Conservation (phyloP, 2,797 vertebrate genomes). For the Rhinichthys osculus region DNA sequence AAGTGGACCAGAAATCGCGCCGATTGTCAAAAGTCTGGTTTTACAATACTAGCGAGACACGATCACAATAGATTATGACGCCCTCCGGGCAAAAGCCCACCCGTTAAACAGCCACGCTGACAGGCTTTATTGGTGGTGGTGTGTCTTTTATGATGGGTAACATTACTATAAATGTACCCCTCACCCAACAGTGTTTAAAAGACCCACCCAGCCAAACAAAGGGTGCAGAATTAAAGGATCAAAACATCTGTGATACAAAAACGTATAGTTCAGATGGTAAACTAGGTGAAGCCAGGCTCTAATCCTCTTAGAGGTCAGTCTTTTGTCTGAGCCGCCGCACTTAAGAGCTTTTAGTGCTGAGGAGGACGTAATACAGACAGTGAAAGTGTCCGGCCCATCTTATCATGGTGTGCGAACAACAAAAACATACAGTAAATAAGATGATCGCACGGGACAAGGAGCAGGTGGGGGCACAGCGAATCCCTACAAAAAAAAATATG, state of each 20-base stretch:
- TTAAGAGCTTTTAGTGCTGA: constrained; percentile 43
- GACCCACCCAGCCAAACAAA: background rate
- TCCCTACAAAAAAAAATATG: background rate
- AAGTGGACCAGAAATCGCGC: background rate
- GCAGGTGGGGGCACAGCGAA: too few species aligned
- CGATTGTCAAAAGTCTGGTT: background rate
- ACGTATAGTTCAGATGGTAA: constrained; percentile 41
- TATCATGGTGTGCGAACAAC: constrained; percentile 41
- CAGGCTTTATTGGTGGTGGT: constrained; percentile 6
- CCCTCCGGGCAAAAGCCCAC: background rate
- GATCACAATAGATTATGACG: constrained; percentile 12
- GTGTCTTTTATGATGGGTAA: constrained; percentile 18
- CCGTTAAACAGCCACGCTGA: background rate
- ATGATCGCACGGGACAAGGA: background rate
- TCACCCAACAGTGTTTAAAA: background rate
- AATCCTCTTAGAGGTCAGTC: constrained; percentile 44
- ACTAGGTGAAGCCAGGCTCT: constrained; percentile 51
- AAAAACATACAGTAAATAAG: background rate
- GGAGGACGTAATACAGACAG: constrained; percentile 25
- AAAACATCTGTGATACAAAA: constrained; percentile 10
- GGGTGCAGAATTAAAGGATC: background rate
- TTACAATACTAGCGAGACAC: background rate
- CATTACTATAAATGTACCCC: background rate
- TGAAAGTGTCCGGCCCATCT: constrained; percentile 49
- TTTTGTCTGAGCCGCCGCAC: constrained; percentile 58